Conservation (phyloP, 2,113 vertebrate genomes). For the Neogobius melanostomus region DNA sequence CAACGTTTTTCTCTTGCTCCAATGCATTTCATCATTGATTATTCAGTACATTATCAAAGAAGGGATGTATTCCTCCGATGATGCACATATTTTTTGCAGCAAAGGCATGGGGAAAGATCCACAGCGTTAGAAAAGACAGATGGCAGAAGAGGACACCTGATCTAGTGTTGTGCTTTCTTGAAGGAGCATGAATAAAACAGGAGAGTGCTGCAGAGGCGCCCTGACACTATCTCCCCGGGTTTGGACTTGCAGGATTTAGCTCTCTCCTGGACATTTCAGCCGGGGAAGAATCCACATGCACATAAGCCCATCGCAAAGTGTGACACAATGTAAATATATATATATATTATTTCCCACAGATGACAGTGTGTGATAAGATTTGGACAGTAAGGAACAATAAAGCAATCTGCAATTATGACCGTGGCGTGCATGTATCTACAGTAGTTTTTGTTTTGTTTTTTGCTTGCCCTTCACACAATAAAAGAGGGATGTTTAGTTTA, state of each 20-base stretch:
- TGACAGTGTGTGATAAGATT: background rate
- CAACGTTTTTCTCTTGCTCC: slow-evolving; percentile 9
- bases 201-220: slow-evolving; percentile 44
- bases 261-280: slow-evolving; percentile 33
- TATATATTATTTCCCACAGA: too few species aligned
- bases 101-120: slow-evolving; percentile 10
- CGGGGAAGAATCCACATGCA: slow-evolving; percentile 32
- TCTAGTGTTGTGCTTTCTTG: slow-evolving; percentile 52
- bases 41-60: slow-evolving; percentile 47
- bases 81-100: slow-evolving; percentile 9
- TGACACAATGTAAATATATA: background rate
- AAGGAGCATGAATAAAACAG: slow-evolving; percentile 72
- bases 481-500: background rate
- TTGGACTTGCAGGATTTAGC: slow-evolving; percentile 60
- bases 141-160: slow-evolving; percentile 32
- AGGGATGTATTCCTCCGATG: slow-evolving; percentile 34
- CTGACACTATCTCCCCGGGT: slow-evolving; percentile 51
- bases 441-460: too few species aligned
- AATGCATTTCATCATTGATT: slow-evolving; percentile 45
- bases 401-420: too few species aligned
- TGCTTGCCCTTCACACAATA: background rate
- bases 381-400: background rate
- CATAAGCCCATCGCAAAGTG: background rate
- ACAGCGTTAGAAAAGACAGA: slow-evolving; percentile 23
- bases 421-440: too few species aligned